Evolutionary conservation across 2,113 vertebrate genomes (phyloP), one percentile per base, ranked within the genome.

Genomic region (Stomatorhinus ivindoensis): DNA sequence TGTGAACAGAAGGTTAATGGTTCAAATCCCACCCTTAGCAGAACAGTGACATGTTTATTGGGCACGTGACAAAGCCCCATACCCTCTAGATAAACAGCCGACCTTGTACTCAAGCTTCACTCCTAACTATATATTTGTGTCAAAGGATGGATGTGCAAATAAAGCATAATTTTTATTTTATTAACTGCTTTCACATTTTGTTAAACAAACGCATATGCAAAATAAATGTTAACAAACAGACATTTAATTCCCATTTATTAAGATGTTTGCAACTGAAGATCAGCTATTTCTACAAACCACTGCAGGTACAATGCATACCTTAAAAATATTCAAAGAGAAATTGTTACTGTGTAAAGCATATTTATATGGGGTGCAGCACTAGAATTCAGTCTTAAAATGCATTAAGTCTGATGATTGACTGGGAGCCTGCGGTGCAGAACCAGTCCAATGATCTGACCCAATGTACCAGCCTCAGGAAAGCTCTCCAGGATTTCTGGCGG

Each of bases 401-500:
- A n/a, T 47, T 19, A 9, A 47, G 44, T 46, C 3, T n/a, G 27
- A 5, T 58, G 21, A 21, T 42, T 83, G 31, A n/a, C 21, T 3
- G 42, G 35, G 10, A 13, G 27, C n/a, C 46, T 53, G 15, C 9
- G 82, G 51, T 6, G 35, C 19, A 46, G 24, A 83, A 85, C 21
- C n/a, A 61, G 82, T 69, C 5, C 10, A 48, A 17, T n/a, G 6
- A 4, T n/a, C 21, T 84, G 73, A 35, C 48, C 82, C 53, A 69
- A 86, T 61, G 55, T 24, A 31, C 27, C 80, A 27, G 24, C 87
- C n/a, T 39, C 10, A 39, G 87, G 7, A 55, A 47, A 91, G 91
- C 87, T 87, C 90, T 80, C 89, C 83, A 89, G 69, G 85, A 39
- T 51, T 58, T 61, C 89, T 27, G 35, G 58, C 4, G 84, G 42